These are phyloP conservation scores for Junco hyemalis DNA, from an alignment of 2,113 vertebrate genomes.

Conservation along the genomic window DNA sequence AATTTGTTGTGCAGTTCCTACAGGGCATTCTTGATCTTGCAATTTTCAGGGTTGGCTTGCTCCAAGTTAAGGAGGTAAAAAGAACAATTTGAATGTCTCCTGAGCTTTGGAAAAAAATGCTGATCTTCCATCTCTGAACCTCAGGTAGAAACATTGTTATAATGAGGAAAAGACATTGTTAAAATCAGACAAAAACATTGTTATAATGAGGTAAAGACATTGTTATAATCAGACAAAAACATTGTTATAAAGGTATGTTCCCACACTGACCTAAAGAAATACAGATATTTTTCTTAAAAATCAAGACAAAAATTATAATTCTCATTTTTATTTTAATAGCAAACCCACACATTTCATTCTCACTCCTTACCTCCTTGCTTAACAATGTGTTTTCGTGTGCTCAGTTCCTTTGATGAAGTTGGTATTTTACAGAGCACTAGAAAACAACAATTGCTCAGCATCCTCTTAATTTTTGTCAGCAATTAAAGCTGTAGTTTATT, in stretches of 20 bases:
- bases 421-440: not conserved
- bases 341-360: not conserved
- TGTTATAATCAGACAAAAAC: not conserved
- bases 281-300: not conserved
- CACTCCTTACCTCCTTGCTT: not conserved
- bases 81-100: not conserved
- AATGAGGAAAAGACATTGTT: conserved; percentile 1
- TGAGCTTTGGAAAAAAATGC: conserved; percentile 33
- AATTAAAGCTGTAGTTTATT: not conserved
- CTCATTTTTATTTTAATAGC: not conserved
- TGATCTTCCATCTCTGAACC: conserved; percentile 47
- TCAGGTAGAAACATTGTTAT: conserved; percentile 31
- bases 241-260: conserved; percentile 27
- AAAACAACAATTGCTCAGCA: not conserved
- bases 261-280: conserved; percentile 51
- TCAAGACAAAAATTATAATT: not conserved
- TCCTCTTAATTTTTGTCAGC: not conserved
- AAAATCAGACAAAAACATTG: conserved; percentile 1
- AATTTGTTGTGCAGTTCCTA: not conserved
- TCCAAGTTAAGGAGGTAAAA: not conserved
- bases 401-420: not conserved
- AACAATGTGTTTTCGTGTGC: rapidly evolving
- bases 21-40: not conserved
- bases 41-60: not conserved
- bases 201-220: not conserved